Evolutionary conservation across 2,888 invertebrate species (phyloP), one percentile per base, ranked within the genome.

Genomic region (Catotricha subobsoleta): DNA sequence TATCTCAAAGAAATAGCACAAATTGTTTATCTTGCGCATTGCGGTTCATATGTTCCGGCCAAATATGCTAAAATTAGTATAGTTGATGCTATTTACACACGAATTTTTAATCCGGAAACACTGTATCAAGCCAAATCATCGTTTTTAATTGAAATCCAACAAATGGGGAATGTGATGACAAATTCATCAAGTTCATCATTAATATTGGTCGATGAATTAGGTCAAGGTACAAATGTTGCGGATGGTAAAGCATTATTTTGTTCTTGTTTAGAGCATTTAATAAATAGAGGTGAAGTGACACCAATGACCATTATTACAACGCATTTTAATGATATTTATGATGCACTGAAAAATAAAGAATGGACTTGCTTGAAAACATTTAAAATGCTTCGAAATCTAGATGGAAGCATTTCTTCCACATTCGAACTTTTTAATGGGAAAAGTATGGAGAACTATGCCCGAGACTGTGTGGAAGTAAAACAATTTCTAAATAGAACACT

Each of bases 41-140:
- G 91, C 44, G 94, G 94, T 19, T 80, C 82, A 51, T 92, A 75
- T 62, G 82, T 94, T 7, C 91, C 94, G 0, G 91, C 88, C 0
- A 69, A 71, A 44, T 57, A 59, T 0, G 86, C 84, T 0, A 68
- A 66, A 1, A 71, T 94, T 13, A 78, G 81, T 12, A 54, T 79
- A 2, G 58, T 87, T 20, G 72, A 77, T 47, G 72, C 76, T 51
- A 77, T 94, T 29, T 74, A 78, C 58, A 75, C 82, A 0, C 69
- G 84, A 42, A 73, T 90, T 45, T 76, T 79, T 48, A 71, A 76
- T 8, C 65, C 72, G 0, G 90, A 91, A 57, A 81, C 83, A 44
- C 73, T 83, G 23, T 74, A 80, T 12, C 66, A 76, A 1, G 76
- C 80, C 47, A 71, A 87, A 59, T 91, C 90, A 2, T 78, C 84